phyloP scores from a whole-genome alignment of 2,888 invertebrate species.

The Rosalia funebris region DNA sequence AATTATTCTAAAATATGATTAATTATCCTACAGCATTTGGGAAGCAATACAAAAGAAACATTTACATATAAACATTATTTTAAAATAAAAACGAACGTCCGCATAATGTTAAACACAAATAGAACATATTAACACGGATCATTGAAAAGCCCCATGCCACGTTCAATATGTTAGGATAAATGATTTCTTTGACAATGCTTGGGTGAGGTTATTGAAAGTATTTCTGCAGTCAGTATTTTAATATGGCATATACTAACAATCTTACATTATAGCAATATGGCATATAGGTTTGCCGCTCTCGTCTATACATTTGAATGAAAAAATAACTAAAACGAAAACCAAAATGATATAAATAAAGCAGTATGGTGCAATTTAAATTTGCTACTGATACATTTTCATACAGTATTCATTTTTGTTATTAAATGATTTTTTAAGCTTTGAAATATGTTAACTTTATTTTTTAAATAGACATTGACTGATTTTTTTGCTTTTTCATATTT shows the following conservation, averaged over 20 bases:
- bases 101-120: constrained; percentile 35
- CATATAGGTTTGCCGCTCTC: no score
- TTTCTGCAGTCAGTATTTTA: no score
- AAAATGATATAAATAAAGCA: background rate
- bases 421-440: no score
- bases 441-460: no score
- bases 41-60: constrained; percentile 31
- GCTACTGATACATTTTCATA: background rate
- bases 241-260: background rate
- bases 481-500: no score
- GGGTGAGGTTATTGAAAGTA: background rate
- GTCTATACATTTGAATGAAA: no score
- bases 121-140: constrained; percentile 33
- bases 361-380: background rate
- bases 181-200: constrained; percentile 6
- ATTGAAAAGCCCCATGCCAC: constrained; percentile 30
- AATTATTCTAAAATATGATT: constrained; percentile 28
- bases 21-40: constrained; percentile 22
- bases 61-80: constrained; percentile 38
- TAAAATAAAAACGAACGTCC: constrained; percentile 27
- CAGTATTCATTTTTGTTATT: no score
- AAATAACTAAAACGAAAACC: background rate
- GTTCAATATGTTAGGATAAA: constrained; percentile 4
- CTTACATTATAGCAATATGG: background rate
- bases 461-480: no score